A percentile compares a stretch with the other conserved stretches of the same genome.
Conservation (phyloP, 2,113 vertebrate species). For the Corythornis vintsioides region DNA sequence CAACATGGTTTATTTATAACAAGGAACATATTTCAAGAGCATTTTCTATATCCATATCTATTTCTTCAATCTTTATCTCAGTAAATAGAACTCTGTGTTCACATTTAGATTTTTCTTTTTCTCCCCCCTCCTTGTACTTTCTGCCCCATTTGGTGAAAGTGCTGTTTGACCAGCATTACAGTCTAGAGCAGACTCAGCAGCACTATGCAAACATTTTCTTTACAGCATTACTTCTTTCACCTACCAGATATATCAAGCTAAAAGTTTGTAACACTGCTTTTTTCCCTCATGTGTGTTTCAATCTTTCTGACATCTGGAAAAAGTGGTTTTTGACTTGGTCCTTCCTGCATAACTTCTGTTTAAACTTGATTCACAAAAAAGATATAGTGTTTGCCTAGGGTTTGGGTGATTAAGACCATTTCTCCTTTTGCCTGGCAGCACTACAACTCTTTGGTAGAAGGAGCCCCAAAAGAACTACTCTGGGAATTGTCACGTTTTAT, state of each 20-base stretch:
- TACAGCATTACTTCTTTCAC: constrained; percentile 60
- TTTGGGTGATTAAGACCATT: constrained; percentile 58
- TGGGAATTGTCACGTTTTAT: constrained; percentile 61
- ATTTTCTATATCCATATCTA: constrained; percentile 69
- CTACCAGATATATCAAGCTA: constrained; percentile 60
- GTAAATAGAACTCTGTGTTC: constrained; percentile 55
- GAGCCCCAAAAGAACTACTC: constrained; percentile 65
- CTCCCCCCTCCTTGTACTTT: not conserved
- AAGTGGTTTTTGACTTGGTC: constrained; percentile 70
- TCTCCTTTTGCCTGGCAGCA: constrained; percentile 70
- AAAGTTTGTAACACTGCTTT: constrained; percentile 47
- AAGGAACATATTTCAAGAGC: constrained; percentile 75
- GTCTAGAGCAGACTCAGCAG: constrained; percentile 28
- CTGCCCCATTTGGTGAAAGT: constrained; percentile 14
- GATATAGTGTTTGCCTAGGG: constrained; percentile 57
- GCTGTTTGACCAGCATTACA: not conserved
- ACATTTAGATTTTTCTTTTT: constrained; percentile 30
- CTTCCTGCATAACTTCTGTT: constrained; percentile 72
- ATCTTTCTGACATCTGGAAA: constrained; percentile 80
- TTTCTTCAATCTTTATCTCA: constrained; percentile 73
- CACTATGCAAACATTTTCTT: constrained; percentile 67
- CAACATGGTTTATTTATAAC: constrained; percentile 73
- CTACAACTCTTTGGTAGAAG: constrained; percentile 64
- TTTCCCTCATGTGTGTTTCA: constrained; percentile 52
- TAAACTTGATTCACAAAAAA: constrained; percentile 69